Conservation (phyloP, 2,888 invertebrate species). For the Drosophila nigritarsus region DNA sequence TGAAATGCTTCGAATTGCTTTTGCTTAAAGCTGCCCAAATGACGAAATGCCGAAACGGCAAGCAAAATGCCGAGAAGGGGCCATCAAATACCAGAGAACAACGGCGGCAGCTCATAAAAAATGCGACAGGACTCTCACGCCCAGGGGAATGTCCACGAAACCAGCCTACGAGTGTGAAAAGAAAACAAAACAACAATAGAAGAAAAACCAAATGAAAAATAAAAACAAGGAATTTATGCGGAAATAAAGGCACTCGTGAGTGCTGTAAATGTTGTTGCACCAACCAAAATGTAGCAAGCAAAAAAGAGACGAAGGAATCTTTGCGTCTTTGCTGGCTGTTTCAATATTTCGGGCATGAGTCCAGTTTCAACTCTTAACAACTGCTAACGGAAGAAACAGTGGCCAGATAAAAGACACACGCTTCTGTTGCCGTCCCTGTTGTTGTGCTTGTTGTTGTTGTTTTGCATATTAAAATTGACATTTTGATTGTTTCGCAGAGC, state of each 20-base stretch:
- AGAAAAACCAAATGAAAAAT: conserved; percentile 14
- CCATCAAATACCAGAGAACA: conserved; percentile 14
- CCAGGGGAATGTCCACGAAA: conserved; percentile 3
- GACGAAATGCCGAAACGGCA: conserved; percentile 7
- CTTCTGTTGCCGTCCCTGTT: neutral
- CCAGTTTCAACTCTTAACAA: conserved; percentile 8
- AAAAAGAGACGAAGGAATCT: neutral
- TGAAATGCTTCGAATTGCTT: conserved; percentile 67
- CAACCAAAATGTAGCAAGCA: conserved; percentile 25
- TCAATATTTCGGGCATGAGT: conserved; percentile 23
- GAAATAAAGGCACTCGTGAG: conserved; percentile 78
- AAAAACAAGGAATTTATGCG: conserved; percentile 69
- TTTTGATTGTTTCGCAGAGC: conserved; percentile 71
- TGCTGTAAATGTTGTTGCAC: conserved; percentile 66
- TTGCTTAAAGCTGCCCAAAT: conserved; percentile 52
- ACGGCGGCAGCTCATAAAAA: conserved; percentile 59
- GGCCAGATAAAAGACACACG: conserved; percentile 15
- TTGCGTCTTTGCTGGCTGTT: conserved; percentile 46
- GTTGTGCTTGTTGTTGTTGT: conserved; percentile 8
- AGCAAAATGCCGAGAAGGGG: conserved; percentile 8
- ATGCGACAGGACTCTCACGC: conserved; percentile 43
- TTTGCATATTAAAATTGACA: conserved; percentile 73
- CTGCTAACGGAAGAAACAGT: conserved; percentile 9
- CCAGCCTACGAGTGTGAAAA: conserved; percentile 25
- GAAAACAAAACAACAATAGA: conserved; percentile 13